Evolutionary conservation across 1,140 invertebrate genomes (phyloP).

Genomic region (Drosophila triauraria): DNA sequence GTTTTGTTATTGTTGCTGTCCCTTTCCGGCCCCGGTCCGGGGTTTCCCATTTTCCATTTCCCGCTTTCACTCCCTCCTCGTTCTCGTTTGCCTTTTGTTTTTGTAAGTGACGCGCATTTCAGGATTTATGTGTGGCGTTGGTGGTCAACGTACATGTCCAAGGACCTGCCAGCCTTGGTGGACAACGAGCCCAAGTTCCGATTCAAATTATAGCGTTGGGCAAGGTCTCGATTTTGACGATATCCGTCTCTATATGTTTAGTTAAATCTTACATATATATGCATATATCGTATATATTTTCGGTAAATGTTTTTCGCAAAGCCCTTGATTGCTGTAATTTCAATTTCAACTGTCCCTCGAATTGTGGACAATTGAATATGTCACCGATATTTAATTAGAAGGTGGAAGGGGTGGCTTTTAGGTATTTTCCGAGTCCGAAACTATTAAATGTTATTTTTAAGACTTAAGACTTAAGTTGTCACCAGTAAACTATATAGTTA

Average conservation of each 20-base stretch:
- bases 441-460: background rate
- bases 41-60: background rate
- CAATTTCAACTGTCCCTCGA: conserved; percentile 28
- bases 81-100: conserved; percentile 18
- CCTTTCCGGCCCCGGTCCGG: conserved; percentile 35
- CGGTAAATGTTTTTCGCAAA: conserved; percentile 7
- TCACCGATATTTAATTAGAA: conserved; percentile 2
- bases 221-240: conserved; percentile 51
- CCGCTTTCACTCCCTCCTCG: background rate
- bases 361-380: conserved; percentile 30
- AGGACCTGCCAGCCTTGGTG: conserved; percentile 62
- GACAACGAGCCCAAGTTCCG: conserved; percentile 31
- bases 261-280: background rate
- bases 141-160: conserved; percentile 80
- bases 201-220: conserved; percentile 64
- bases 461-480: background rate
- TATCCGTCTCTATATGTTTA: conserved; percentile 15
- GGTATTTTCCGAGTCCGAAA: background rate
- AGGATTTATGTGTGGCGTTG: conserved; percentile 46
- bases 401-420: too few relatives aligned
- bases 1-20: conserved; percentile 81
- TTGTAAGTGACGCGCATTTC: conserved; percentile 41
- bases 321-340: conserved; percentile 43
- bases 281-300: background rate
- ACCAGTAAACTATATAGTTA: background rate